Evolutionary conservation across 2,888 invertebrate genomes (phyloP).

Genomic region (Leptinotarsa haldemani): DNA sequence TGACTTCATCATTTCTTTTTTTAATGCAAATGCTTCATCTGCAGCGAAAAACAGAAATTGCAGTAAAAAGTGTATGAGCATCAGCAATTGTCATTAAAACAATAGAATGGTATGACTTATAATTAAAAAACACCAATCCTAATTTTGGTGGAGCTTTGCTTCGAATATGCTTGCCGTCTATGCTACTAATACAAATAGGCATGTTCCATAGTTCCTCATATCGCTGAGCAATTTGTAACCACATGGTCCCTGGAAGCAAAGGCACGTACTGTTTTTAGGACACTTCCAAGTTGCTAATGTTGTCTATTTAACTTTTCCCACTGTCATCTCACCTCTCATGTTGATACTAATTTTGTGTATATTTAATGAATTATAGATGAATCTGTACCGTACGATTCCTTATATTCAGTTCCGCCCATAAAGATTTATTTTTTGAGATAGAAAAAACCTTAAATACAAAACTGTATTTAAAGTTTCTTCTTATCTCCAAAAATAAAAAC

Average conservation of each 20-base stretch:
- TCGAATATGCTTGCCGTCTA: conserved; percentile 45
- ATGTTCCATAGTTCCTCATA: conserved; percentile 46
- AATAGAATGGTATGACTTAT: conserved; percentile 33
- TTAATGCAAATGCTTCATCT: conserved; percentile 35
- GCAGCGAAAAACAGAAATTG: conserved; percentile 33
- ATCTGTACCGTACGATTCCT: conserved; percentile 18
- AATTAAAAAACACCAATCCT: conserved; percentile 30
- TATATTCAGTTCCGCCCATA: conserved; percentile 24
- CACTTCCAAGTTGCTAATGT: conserved; percentile 27
- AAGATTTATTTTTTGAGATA: not conserved
- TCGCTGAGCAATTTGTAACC: conserved; percentile 36
- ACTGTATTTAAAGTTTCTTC: conserved; percentile 16
- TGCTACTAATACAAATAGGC: conserved; percentile 37
- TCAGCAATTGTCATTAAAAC: conserved; percentile 33
- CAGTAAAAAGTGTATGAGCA: conserved; percentile 28
- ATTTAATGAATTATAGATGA: conserved; percentile 28
- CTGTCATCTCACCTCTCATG: conserved; percentile 25
- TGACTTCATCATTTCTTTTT: conserved; percentile 33
- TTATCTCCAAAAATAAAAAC: conserved; percentile 22
- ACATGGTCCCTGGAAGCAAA: conserved; percentile 36
- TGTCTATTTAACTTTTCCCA: conserved; percentile 25
- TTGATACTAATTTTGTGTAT: conserved; percentile 28
- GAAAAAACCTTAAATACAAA: conserved; percentile 6
- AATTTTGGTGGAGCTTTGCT: conserved; percentile 25
- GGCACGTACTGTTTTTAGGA: conserved; percentile 28